phyloP scores from a whole-genome alignment of 2,113 vertebrate genomes.

The Pelvicachromis taeniatus region DNA sequence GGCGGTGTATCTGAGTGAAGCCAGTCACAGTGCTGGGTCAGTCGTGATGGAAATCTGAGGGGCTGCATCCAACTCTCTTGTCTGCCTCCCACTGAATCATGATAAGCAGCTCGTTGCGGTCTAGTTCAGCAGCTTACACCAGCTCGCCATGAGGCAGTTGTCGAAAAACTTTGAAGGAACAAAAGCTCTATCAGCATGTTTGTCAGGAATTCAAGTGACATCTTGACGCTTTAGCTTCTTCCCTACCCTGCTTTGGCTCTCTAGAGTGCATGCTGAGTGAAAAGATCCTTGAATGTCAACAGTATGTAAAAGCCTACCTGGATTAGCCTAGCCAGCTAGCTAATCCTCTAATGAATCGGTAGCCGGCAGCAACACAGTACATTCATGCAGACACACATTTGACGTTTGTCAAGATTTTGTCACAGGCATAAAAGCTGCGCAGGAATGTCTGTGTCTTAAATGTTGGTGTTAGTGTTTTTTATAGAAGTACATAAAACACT shows the following conservation, averaged over 20 bases:
- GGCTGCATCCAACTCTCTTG: slow-evolving; percentile 20
- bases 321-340: slow-evolving; percentile 45
- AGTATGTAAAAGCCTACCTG: slow-evolving; percentile 37
- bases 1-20: background rate
- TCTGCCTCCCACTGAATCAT: slow-evolving; percentile 44
- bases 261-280: slow-evolving; percentile 20
- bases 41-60: slow-evolving; percentile 41
- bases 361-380: background rate
- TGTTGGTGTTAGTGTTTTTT: background rate
- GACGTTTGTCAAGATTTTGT: slow-evolving; percentile 6
- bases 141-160: slow-evolving; percentile 35
- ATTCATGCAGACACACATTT: background rate
- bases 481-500: background rate
- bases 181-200: slow-evolving; percentile 55
- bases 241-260: background rate
- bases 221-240: slow-evolving; percentile 49
- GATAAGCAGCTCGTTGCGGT: slow-evolving; percentile 47
- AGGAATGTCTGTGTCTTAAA: background rate
- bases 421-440: background rate
- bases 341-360: slow-evolving; percentile 46
- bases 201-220: slow-evolving; percentile 45
- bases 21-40: slow-evolving; percentile 9
- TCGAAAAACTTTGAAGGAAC: slow-evolving; percentile 32
- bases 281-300: slow-evolving; percentile 43
- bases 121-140: slow-evolving; percentile 50